These are phyloP conservation scores for Rotaria macrura DNA, from an alignment of 2,888 invertebrate species.

Conservation along the genomic window DNA sequence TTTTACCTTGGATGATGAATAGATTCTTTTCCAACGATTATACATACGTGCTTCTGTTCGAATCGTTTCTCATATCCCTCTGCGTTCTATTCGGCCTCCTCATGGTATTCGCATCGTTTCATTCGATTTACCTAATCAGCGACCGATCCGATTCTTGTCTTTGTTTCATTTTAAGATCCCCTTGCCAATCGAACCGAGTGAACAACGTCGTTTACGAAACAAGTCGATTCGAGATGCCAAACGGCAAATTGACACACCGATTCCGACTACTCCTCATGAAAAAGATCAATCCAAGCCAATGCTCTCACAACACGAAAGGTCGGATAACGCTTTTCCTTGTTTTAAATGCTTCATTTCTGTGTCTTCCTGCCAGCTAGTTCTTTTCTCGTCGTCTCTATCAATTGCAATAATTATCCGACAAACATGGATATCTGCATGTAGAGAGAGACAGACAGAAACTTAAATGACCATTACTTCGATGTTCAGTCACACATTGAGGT, in stretches of 20 bases:
- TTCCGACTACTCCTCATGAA: background rate
- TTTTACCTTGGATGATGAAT: slow-evolving; percentile 39
- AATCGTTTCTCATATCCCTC: slow-evolving; percentile 64
- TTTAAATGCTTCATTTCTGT: too few species aligned
- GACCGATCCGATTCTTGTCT: background rate
- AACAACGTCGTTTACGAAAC: background rate
- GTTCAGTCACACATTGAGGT: too few species aligned
- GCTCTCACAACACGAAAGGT: too few species aligned
- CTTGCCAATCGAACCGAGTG: background rate
- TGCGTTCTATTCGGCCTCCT: slow-evolving; percentile 80
- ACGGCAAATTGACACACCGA: background rate
- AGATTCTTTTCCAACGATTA: background rate
- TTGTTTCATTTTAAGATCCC: background rate
- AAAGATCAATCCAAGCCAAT: too few species aligned
- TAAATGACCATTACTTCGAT: too few species aligned
- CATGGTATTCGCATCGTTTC: slow-evolving; percentile 52
- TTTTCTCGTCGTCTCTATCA: too few species aligned
- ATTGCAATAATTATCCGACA: too few species aligned
- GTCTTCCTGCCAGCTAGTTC: too few species aligned
- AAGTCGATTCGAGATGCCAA: background rate
- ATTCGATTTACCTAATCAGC: too few species aligned
- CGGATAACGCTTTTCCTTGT: too few species aligned
- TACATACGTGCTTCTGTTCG: background rate
- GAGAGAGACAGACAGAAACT: too few species aligned
- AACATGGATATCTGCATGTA: too few species aligned